Evolutionary conservation across 2,888 invertebrate genomes (phyloP).

Genomic region (Tinea trinotella): DNA sequence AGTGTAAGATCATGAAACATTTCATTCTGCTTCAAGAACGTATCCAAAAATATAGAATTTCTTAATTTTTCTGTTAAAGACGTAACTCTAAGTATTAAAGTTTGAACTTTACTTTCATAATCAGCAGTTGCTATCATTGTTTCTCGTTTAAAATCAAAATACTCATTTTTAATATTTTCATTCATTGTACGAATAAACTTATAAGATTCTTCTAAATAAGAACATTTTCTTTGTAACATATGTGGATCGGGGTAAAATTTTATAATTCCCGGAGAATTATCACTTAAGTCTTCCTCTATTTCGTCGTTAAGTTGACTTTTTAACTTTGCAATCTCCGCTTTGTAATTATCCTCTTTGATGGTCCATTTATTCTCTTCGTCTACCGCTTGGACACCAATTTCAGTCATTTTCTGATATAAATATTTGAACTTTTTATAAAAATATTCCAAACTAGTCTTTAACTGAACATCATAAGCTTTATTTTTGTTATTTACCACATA

Average conservation of each 20-base stretch:
- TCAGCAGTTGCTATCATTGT: slow-evolving; percentile 48
- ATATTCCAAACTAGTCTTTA: slow-evolving; percentile 48
- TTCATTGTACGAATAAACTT: slow-evolving; percentile 59
- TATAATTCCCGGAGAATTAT: slow-evolving; percentile 50
- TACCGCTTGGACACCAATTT: slow-evolving; percentile 50
- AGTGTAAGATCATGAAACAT: slow-evolving; percentile 59
- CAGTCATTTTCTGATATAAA: slow-evolving; percentile 57
- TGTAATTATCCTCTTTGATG: slow-evolving; percentile 57
- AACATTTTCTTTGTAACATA: slow-evolving; percentile 52
- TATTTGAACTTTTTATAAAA: slow-evolving; percentile 56
- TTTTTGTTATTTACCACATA: slow-evolving; percentile 35
- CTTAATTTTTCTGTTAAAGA: slow-evolving; percentile 61
- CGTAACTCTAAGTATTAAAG: slow-evolving; percentile 41
- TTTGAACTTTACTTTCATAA: slow-evolving; percentile 57
- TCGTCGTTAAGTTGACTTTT: slow-evolving; percentile 37
- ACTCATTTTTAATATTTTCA: slow-evolving; percentile 66
- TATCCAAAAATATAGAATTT: slow-evolving; percentile 53
- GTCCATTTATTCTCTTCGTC: slow-evolving; percentile 56
- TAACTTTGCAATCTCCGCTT: slow-evolving; percentile 54
- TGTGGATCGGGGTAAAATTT: slow-evolving; percentile 29
- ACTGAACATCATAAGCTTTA: slow-evolving; percentile 40
- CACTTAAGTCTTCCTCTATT: slow-evolving; percentile 47
- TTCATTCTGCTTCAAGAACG: slow-evolving; percentile 67
- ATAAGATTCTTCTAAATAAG: slow-evolving; percentile 54
- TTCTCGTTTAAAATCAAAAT: slow-evolving; percentile 57